Percentiles rank a stretch among this genome's conserved stretches.
Conservation (phyloP, 1,140 invertebrate genomes). For the Halotydeus destructor region DNA sequence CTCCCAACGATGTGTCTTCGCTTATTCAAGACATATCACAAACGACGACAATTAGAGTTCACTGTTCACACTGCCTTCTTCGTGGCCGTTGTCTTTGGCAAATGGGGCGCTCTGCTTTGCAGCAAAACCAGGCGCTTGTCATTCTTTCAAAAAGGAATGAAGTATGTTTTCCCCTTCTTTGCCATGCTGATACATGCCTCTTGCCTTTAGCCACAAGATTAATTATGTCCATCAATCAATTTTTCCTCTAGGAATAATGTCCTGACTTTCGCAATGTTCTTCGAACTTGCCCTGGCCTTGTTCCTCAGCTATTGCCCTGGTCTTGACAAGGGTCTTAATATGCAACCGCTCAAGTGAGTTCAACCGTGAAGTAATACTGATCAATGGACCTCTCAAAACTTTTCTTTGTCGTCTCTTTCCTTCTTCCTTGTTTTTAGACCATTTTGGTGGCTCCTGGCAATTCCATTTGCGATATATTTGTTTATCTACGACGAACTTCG, state of each 20-base stretch:
- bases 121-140: constrained; percentile 42
- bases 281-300: constrained; percentile 44
- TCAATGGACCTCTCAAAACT: too few relatives aligned
- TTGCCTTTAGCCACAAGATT: too few relatives aligned
- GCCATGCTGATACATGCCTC: constrained; percentile 12
- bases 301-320: constrained; percentile 46
- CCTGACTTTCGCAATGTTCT: constrained; percentile 49
- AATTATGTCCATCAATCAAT: not conserved
- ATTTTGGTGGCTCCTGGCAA: constrained; percentile 90
- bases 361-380: too few relatives aligned
- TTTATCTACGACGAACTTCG: constrained; percentile 93
- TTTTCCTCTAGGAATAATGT: constrained; percentile 28
- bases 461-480: constrained; percentile 88
- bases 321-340: constrained; percentile 37
- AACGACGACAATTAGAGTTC: constrained; percentile 27
- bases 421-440: constrained; percentile 36
- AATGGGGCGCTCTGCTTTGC: constrained; percentile 47
- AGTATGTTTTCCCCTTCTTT: constrained; percentile 21
- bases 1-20: too few relatives aligned
- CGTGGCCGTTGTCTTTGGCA: constrained; percentile 41
- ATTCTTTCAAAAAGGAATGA: constrained; percentile 42
- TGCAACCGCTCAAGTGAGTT: constrained; percentile 35
- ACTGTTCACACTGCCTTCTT: constrained; percentile 46
- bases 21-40: not conserved
- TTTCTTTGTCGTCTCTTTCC: too few relatives aligned